These are phyloP conservation scores for Meteorus colon DNA, from an alignment of 2,888 invertebrate species.

Conservation along the genomic window DNA sequence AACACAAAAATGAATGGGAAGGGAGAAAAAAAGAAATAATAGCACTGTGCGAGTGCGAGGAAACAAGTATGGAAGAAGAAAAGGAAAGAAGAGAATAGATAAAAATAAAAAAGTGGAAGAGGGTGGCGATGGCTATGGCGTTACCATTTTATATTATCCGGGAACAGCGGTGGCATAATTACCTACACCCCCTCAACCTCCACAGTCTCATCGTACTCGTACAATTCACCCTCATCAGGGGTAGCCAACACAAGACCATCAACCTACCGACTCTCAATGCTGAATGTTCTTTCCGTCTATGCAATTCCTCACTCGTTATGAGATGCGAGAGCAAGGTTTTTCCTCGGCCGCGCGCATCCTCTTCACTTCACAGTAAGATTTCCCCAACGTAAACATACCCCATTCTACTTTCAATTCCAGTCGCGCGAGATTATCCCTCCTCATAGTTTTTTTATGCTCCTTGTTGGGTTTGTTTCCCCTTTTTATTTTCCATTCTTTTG, in stretches of 20 bases:
- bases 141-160: slow-evolving; percentile 70
- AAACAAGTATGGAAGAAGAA: slow-evolving; percentile 28
- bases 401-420: slow-evolving; percentile 51
- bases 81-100: slow-evolving; percentile 23
- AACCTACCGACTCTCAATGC: background rate
- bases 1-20: slow-evolving; percentile 30
- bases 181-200: slow-evolving; percentile 56
- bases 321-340: slow-evolving; percentile 59
- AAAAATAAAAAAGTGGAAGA: slow-evolving; percentile 40
- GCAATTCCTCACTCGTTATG: slow-evolving; percentile 61
- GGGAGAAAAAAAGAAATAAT: slow-evolving; percentile 36
- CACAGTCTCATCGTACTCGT: slow-evolving; percentile 26
- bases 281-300: background rate
- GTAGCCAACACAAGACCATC: slow-evolving; percentile 16
- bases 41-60: background rate
- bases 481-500: background rate
- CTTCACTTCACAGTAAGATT: slow-evolving; percentile 63
- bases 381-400: slow-evolving; percentile 70
- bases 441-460: slow-evolving; percentile 37
- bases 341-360: slow-evolving; percentile 31
- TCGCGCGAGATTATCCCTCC: slow-evolving; percentile 44
- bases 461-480: background rate
- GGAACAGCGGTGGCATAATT: slow-evolving; percentile 71
- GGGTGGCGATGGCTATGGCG: slow-evolving; percentile 49
- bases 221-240: slow-evolving; percentile 46